phyloP scores from a whole-genome alignment of 2,113 vertebrate species.

The Corythaeola cristata region DNA sequence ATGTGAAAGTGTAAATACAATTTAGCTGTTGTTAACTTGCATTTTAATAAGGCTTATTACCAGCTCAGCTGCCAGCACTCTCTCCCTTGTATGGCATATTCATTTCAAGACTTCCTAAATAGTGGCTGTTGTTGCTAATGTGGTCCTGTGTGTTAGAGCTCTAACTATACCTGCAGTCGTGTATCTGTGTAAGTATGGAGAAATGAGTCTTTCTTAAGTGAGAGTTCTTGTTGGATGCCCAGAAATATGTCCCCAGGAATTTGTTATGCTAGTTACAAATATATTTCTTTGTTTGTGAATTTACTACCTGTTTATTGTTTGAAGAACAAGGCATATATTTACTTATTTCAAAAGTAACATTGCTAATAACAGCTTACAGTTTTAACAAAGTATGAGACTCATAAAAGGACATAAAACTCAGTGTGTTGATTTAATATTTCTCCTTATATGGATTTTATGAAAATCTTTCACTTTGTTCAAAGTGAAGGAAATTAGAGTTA shows the following conservation, averaged over 20 bases:
- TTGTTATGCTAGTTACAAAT: neutral
- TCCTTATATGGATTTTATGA: neutral
- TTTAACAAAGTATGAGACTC: neutral
- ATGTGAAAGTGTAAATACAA: neutral
- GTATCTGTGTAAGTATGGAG: accelerated
- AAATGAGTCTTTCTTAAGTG: neutral
- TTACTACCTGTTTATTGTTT: neutral
- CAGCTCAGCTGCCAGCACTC: neutral
- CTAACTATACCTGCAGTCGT: neutral
- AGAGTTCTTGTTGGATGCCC: neutral
- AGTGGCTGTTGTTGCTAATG: neutral
- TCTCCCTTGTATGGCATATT: neutral
- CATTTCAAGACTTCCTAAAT: neutral
- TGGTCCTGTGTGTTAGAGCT: neutral
- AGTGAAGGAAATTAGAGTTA: neutral
- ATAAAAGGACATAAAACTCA: neutral
- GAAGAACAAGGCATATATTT: neutral
- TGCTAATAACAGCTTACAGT: neutral
- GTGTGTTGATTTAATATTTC: neutral
- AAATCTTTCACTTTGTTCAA: neutral
- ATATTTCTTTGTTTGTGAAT: neutral
- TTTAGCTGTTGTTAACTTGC: neutral
- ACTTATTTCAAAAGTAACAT: neutral
- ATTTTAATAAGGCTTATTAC: neutral
- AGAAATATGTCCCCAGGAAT: neutral